Conservation (phyloP, 1,140 invertebrate genomes). For the Lordiphosa stackelbergi region DNA sequence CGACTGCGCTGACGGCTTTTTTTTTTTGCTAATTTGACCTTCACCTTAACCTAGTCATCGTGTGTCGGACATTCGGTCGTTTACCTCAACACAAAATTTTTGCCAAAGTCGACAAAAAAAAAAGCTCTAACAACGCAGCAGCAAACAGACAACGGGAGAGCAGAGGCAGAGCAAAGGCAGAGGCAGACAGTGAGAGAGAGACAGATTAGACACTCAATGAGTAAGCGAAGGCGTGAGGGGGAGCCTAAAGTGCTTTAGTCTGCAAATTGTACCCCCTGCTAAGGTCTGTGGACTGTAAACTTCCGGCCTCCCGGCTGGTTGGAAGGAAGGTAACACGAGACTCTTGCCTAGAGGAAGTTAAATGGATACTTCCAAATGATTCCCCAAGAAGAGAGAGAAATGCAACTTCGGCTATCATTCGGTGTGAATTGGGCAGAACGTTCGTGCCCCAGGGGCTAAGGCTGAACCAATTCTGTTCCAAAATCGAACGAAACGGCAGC, state of each 20-base stretch:
- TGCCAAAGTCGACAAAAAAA: constrained; percentile 39
- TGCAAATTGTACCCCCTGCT: background rate
- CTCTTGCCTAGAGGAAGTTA: too few relatives aligned
- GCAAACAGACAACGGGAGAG: constrained; percentile 4
- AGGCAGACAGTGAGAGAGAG: background rate
- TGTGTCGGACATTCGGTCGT: constrained; percentile 76
- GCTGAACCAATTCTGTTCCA: too few relatives aligned
- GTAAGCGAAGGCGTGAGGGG: background rate
- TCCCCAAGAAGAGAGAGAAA: too few relatives aligned
- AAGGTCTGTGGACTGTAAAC: background rate
- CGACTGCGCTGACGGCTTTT: constrained; percentile 61
- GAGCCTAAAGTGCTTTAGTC: background rate
- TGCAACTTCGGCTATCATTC: too few relatives aligned
- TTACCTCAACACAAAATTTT: constrained; percentile 56
- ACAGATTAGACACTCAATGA: background rate
- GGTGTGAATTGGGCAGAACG: too few relatives aligned
- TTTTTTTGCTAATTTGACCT: constrained; percentile 73
- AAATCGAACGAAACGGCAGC: too few relatives aligned
- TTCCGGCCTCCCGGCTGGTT: too few relatives aligned
- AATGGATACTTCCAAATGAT: too few relatives aligned
- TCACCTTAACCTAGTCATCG: constrained; percentile 77
- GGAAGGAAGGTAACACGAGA: too few relatives aligned
- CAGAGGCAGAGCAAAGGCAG: background rate
- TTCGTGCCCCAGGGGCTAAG: too few relatives aligned
- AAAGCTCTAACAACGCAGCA: constrained; percentile 1